These are phyloP conservation scores for Dicerorhinus sumatrensis DNA, from an alignment of 2,113 vertebrate genomes.

Conservation along the genomic window DNA sequence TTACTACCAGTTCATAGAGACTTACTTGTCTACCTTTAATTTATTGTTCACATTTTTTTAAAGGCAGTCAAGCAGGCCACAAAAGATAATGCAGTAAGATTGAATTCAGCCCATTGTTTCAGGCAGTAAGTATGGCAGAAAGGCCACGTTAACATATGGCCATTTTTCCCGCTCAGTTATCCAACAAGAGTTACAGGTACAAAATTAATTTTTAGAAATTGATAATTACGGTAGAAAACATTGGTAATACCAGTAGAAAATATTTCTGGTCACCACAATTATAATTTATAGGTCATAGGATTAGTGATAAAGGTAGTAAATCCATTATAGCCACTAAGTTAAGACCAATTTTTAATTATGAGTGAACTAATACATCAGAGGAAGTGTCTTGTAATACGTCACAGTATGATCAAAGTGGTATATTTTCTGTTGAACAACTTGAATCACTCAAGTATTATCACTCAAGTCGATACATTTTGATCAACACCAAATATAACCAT, in stretches of 20 bases:
- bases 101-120: not conserved
- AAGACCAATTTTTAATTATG: not conserved
- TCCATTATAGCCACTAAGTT: not conserved
- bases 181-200: not conserved
- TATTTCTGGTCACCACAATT: constrained; percentile 4
- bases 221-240: not conserved
- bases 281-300: not conserved
- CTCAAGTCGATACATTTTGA: not conserved
- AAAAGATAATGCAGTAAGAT: not conserved
- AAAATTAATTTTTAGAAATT: constrained; percentile 24
- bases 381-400: not conserved
- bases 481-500: not conserved
- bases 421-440: not conserved
- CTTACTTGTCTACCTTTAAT: constrained; percentile 17
- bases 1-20: not conserved
- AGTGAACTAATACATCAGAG: not conserved
- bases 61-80: constrained; percentile 23
- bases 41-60: constrained; percentile 22
- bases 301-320: not conserved
- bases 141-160: constrained; percentile 54
- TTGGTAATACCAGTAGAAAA: not conserved
- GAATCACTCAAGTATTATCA: not conserved
- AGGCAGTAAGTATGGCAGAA: not conserved
- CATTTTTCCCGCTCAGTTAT: constrained; percentile 46
- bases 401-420: not conserved